phyloP scores from a whole-genome alignment of 1,140 invertebrate genomes.

The Caenorhabditis remanei region DNA sequence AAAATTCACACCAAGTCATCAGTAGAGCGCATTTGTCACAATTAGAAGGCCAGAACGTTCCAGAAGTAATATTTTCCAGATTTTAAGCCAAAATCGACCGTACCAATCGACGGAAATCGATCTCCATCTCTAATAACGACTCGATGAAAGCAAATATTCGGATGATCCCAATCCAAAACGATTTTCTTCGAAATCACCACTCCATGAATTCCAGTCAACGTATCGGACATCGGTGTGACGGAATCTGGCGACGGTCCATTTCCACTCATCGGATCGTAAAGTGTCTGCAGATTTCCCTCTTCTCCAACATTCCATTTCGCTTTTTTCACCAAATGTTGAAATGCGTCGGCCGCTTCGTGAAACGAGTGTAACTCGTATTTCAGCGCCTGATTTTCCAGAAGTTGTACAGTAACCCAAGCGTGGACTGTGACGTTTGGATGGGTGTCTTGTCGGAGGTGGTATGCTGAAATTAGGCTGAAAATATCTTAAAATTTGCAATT shows the following conservation, averaged over 20 bases:
- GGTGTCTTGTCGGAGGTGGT: neutral
- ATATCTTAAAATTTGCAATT: no score
- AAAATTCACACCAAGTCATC: no score
- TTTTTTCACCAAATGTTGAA: neutral
- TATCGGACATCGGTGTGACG: neutral
- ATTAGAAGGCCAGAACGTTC: neutral
- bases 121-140: neutral
- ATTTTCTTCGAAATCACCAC: neutral
- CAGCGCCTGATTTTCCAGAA: neutral
- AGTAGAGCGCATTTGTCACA: no score
- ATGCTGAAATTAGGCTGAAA: neutral
- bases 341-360: neutral
- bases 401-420: conserved; percentile 8
- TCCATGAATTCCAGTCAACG: conserved; percentile 1
- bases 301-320: neutral
- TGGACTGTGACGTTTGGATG: conserved; percentile 31
- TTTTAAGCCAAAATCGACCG: neutral
- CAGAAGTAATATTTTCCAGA: neutral
- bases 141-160: conserved; percentile 16
- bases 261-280: neutral
- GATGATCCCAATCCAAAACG: neutral
- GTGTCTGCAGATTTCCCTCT: neutral
- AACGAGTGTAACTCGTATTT: conserved; percentile 32
- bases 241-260: neutral
- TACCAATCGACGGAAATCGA: neutral